Evolutionary conservation across 2,888 invertebrate species (phyloP).

Genomic region (Meghimatium bilineatum): DNA sequence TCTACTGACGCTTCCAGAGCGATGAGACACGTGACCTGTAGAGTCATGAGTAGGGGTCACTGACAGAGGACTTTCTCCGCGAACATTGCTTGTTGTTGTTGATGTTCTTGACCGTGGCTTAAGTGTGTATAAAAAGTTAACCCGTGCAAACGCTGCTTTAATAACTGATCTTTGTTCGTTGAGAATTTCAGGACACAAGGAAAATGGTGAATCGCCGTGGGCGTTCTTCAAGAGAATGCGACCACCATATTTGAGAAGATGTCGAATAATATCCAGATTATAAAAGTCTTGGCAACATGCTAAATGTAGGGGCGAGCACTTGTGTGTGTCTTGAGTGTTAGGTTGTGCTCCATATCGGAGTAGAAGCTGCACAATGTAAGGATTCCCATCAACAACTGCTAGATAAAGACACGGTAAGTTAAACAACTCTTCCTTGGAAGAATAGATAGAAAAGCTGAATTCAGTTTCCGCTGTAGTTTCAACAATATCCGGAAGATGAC

Average conservation of each 20-base stretch:
- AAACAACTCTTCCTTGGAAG: constrained; percentile 77
- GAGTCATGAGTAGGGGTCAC: constrained; percentile 31
- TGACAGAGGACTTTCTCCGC: constrained; percentile 30
- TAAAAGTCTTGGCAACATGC: constrained; percentile 80
- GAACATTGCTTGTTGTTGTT: neutral
- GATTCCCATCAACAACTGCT: constrained; percentile 80
- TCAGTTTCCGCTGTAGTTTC: constrained; percentile 44
- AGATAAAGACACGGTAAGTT: constrained; percentile 81
- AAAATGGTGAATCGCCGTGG: constrained; percentile 79
- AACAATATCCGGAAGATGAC: constrained; percentile 48
- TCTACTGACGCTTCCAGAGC: constrained; percentile 54
- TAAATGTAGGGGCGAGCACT: constrained; percentile 81
- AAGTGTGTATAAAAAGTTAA: neutral
- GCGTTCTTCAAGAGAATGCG: constrained; percentile 78
- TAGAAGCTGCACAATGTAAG: constrained; percentile 79
- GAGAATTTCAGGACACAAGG: constrained; percentile 79
- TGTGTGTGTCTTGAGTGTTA: constrained; percentile 79
- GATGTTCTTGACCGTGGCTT: constrained; percentile 35
- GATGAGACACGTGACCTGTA: constrained; percentile 36
- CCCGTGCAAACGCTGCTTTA: constrained; percentile 70
- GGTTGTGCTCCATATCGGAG: constrained; percentile 80
- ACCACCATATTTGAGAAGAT: constrained; percentile 80
- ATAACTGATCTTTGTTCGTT: constrained; percentile 79
- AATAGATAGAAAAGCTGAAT: constrained; percentile 18
- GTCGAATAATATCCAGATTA: constrained; percentile 79